Percentiles rank a stretch among this genome's conserved stretches.
These are phyloP conservation scores for Andrena minutula DNA, from an alignment of 2,888 invertebrate genomes.

Conservation along the genomic window DNA sequence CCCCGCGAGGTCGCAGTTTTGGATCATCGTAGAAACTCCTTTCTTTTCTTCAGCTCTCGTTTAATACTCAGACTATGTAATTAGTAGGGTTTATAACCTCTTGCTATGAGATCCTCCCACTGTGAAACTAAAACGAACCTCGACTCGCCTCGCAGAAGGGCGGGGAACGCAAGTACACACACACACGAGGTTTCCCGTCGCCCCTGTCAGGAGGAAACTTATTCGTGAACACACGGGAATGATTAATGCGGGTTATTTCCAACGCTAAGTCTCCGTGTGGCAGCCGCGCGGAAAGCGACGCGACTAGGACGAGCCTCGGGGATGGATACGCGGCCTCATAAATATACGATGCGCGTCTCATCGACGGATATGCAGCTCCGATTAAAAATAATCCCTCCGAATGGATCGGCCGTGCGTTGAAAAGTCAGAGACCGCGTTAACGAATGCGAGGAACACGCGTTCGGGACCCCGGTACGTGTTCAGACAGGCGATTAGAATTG, in stretches of 20 bases:
- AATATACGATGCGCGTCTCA: constrained; percentile 44
- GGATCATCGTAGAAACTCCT: too few species aligned
- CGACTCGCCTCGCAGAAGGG: neutral
- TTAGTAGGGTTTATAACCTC: neutral
- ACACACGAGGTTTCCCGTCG: constrained; percentile 16
- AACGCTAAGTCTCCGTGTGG: constrained; percentile 19
- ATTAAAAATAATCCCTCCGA: constrained; percentile 4
- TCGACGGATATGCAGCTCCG: constrained; percentile 44
- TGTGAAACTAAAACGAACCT: constrained; percentile 22
- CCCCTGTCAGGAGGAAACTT: constrained; percentile 29
- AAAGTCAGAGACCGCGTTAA: neutral
- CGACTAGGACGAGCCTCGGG: constrained; percentile 13
- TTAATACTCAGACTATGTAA: neutral
- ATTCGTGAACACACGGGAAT: constrained; percentile 40
- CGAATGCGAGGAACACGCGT: neutral
- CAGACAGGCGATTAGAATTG: too few species aligned
- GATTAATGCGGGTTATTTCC: constrained; percentile 61
- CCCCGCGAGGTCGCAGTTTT: too few species aligned
- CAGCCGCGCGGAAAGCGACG: constrained; percentile 32
- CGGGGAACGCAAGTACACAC: constrained; percentile 5
- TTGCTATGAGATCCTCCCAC: neutral
- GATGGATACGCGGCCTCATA: constrained; percentile 43
- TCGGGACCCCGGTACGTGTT: too few species aligned
- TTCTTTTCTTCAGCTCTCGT: neutral
- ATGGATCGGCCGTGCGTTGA: neutral